These are phyloP conservation scores for Mastomys natalensis DNA, from an alignment of 2,113 vertebrate species.

Conservation along the genomic window DNA sequence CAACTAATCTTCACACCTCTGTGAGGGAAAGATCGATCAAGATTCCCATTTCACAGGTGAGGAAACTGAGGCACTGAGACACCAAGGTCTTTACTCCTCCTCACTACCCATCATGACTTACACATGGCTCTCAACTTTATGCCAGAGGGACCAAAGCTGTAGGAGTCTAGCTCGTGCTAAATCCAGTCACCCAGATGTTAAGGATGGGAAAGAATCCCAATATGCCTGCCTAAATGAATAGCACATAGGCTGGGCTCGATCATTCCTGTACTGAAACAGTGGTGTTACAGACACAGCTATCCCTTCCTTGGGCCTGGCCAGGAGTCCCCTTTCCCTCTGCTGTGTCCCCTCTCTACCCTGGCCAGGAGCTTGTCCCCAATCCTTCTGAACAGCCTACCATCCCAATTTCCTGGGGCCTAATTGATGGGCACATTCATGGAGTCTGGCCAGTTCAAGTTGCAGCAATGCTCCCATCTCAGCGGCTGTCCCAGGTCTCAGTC, in stretches of 20 bases:
- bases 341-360: not conserved
- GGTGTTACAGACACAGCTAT: fast-evolving
- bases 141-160: not conserved
- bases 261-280: not conserved
- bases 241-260: not conserved
- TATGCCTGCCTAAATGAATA: not conserved
- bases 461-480: fast-evolving
- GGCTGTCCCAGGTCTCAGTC: not conserved
- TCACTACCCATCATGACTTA: not conserved
- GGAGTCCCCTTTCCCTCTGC: not conserved
- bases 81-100: not conserved
- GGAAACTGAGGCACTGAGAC: not conserved
- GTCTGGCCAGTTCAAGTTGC: not conserved
- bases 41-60: not conserved
- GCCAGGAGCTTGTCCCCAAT: fast-evolving
- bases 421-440: too few relatives aligned
- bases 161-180: not conserved
- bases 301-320: not conserved
- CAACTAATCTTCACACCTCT: not conserved
- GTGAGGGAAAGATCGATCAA: not conserved
- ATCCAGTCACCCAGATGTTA: not conserved
- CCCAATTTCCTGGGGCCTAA: not conserved
- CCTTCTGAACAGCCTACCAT: not conserved
- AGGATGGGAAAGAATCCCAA: not conserved
- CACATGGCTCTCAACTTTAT: not conserved